These are phyloP conservation scores for Drosophila neotestacea DNA, from an alignment of 2,888 invertebrate species.

Conservation along the genomic window DNA sequence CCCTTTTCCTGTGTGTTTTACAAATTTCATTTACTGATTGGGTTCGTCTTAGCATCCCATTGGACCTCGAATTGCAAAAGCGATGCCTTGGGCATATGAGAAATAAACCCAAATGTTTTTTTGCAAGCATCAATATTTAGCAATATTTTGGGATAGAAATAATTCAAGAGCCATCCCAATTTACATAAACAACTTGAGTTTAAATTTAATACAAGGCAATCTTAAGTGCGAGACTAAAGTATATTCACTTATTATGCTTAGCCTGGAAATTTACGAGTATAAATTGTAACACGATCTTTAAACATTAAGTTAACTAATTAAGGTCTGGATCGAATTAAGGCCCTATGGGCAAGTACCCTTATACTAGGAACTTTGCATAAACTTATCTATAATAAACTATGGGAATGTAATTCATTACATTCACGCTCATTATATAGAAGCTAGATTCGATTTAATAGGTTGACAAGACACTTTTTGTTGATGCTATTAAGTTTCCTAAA, in stretches of 20 bases:
- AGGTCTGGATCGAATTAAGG: neutral
- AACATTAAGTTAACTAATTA: constrained; percentile 4
- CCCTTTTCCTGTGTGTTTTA: neutral
- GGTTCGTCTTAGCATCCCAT: constrained; percentile 16
- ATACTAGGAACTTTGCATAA: neutral
- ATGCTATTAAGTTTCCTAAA: constrained; percentile 12
- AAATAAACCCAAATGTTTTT: constrained; percentile 38
- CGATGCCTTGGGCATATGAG: constrained; percentile 43
- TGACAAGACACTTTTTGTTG: neutral
- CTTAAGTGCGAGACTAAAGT: constrained; percentile 1
- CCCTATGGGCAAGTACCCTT: neutral
- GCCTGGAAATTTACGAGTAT: neutral
- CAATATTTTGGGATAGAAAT: constrained; percentile 5
- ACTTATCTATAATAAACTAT: neutral
- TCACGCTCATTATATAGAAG: neutral
- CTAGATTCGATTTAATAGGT: neutral
- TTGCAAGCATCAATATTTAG: constrained; percentile 6
- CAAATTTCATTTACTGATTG: constrained; percentile 55
- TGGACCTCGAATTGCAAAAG: neutral
- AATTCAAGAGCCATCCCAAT: constrained; percentile 8
- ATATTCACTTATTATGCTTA: neutral
- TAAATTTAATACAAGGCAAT: constrained; percentile 10
- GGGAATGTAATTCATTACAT: no score
- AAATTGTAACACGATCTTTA: neutral
- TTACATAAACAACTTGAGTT: constrained; percentile 12